Percentiles rank a stretch among this genome's conserved stretches.
Evolutionary conservation across 2,797 vertebrate species (phyloP).

Genomic region (Epinephelus awoara): DNA sequence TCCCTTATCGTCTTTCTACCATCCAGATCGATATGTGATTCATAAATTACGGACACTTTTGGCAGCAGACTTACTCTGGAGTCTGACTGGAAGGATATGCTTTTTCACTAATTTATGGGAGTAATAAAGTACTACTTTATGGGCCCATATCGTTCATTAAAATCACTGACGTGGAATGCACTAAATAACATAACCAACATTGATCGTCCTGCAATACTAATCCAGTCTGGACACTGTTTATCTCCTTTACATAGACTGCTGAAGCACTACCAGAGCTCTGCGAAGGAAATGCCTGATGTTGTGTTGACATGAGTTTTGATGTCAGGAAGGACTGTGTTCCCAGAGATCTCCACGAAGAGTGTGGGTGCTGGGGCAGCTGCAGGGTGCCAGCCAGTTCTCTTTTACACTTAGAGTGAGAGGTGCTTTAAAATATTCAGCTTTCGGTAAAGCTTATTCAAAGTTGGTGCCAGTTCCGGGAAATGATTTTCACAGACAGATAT

Average conservation of each 20-base stretch:
- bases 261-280: constrained; percentile 28
- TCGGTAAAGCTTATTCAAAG: constrained; percentile 17
- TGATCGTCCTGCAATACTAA: constrained; percentile 54
- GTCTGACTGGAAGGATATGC: constrained; percentile 37
- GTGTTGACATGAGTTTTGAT: constrained; percentile 25
- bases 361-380: constrained; percentile 4
- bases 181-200: constrained; percentile 61
- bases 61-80: constrained; percentile 28
- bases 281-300: constrained; percentile 33
- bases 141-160: constrained; percentile 62
- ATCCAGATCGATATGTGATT: constrained; percentile 45
- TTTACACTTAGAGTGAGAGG: constrained; percentile 4
- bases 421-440: constrained; percentile 28
- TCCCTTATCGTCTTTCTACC: constrained; percentile 11
- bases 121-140: constrained; percentile 61
- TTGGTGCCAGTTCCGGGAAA: neutral
- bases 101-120: constrained; percentile 53
- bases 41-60: constrained; percentile 47
- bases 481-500: constrained; percentile 20
- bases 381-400: constrained; percentile 5
- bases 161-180: constrained; percentile 54
- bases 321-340: constrained; percentile 9
- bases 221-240: constrained; percentile 41
- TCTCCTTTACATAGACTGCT: constrained; percentile 45
- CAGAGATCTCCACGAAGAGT: constrained; percentile 2